Evolutionary conservation across 2,797 vertebrate species (phyloP).

Genomic region (Setipinna tenuifilis): DNA sequence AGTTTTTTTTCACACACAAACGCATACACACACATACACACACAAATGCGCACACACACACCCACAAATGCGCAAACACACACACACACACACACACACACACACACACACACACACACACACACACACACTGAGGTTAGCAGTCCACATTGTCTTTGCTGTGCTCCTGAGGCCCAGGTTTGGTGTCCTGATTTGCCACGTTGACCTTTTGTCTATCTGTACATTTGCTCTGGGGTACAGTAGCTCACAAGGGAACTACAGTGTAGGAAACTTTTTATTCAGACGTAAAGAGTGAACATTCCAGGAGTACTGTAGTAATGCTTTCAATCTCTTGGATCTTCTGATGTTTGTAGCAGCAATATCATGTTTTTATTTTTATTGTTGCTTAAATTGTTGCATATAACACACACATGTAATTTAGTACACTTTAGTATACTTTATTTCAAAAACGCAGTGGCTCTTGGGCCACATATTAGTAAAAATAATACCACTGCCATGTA

Average conservation of each 20-base stretch:
- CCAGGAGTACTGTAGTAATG: background rate
- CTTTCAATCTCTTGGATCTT: background rate
- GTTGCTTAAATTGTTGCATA: background rate
- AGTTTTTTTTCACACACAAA: background rate
- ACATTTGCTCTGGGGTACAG: background rate
- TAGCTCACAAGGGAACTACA: background rate
- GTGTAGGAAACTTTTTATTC: background rate
- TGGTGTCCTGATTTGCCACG: background rate
- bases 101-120: background rate
- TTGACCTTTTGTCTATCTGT: background rate
- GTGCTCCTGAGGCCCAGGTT: background rate
- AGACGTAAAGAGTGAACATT: background rate
- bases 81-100: slow-evolving; percentile 34
- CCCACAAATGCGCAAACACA: background rate
- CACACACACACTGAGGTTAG: slow-evolving; percentile 42
- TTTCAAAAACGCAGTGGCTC: background rate
- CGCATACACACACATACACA: background rate
- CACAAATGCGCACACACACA: slow-evolving; percentile 33
- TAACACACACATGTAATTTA: too few species aligned
- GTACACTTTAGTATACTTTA: too few species aligned
- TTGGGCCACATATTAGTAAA: background rate
- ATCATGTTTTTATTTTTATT: too few species aligned
- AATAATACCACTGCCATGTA: background rate
- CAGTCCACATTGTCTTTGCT: background rate
- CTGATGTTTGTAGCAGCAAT: background rate